Percentiles rank a stretch among this genome's conserved stretches.
Conservation (phyloP, 1,140 invertebrate species). For the Caenorhabditis briggsae region DNA sequence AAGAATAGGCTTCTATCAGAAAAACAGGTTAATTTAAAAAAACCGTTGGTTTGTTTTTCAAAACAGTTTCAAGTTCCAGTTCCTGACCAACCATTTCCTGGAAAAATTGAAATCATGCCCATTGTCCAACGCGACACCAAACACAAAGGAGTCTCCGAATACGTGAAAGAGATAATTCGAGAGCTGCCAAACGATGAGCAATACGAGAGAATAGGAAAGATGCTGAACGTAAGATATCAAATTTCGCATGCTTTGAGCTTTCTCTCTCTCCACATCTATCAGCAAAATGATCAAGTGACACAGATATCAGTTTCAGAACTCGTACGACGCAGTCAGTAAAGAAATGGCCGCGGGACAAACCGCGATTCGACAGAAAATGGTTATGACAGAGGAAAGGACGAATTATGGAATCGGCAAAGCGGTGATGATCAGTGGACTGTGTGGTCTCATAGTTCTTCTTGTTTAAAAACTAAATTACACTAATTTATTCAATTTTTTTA, state of each 20-base stretch:
- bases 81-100: conserved; percentile 43
- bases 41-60: no score
- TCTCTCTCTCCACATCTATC: background rate
- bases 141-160: conserved; percentile 37
- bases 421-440: background rate
- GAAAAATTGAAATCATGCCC: conserved; percentile 37
- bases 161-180: conserved; percentile 23
- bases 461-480: background rate
- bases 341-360: conserved; percentile 33
- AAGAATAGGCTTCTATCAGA: no score
- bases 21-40: no score
- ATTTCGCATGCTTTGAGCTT: background rate
- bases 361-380: conserved; percentile 35
- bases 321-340: conserved; percentile 33
- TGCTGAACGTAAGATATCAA: conserved; percentile 39
- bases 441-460: background rate
- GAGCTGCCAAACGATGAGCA: conserved; percentile 46
- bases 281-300: background rate
- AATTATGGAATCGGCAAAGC: background rate
- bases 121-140: conserved; percentile 43
- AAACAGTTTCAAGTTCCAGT: background rate
- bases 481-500: background rate
- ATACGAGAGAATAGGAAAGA: conserved; percentile 24
- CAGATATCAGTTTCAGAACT: conserved; percentile 51
- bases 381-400: background rate